These are phyloP conservation scores for Xenopus borealis DNA, from an alignment of 2,113 vertebrate species.

Conservation along the genomic window DNA sequence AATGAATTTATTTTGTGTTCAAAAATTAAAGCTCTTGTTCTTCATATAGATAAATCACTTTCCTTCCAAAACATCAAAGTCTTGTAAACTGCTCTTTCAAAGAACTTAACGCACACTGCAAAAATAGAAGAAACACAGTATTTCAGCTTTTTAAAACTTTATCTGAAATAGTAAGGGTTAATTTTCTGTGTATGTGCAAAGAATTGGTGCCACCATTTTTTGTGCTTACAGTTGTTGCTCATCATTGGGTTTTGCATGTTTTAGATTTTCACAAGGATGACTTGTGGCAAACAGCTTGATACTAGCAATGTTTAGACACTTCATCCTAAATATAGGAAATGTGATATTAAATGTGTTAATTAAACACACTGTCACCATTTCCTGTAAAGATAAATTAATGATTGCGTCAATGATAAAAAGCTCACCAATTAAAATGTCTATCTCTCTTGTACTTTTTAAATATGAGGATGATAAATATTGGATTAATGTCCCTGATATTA, in stretches of 20 bases:
- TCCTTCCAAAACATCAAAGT: conserved; percentile 4
- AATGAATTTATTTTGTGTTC: not conserved
- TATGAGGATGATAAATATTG: too few relatives aligned
- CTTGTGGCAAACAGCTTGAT: not conserved
- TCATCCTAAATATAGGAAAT: not conserved
- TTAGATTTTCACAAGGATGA: not conserved
- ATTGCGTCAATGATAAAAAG: not conserved
- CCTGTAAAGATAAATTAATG: not conserved
- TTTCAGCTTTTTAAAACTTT: too few relatives aligned
- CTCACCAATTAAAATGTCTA: not conserved
- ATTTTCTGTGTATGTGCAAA: not conserved
- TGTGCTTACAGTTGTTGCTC: not conserved
- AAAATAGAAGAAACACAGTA: too few relatives aligned
- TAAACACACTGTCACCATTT: not conserved
- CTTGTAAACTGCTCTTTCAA: not conserved
- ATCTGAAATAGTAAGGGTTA: too few relatives aligned
- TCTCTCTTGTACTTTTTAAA: not conserved
- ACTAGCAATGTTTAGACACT: not conserved
- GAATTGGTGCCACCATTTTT: not conserved
- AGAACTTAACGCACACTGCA: too few relatives aligned
- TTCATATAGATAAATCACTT: conserved; percentile 6
- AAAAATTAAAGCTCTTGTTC: not conserved
- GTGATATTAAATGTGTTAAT: conserved; percentile 19
- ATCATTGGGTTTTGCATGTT: not conserved
- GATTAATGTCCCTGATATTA: too few relatives aligned